A percentile compares a stretch with the other conserved stretches of the same genome.
These are phyloP conservation scores for Polyploca ridens DNA, from an alignment of 2,888 invertebrate genomes.

Conservation along the genomic window DNA sequence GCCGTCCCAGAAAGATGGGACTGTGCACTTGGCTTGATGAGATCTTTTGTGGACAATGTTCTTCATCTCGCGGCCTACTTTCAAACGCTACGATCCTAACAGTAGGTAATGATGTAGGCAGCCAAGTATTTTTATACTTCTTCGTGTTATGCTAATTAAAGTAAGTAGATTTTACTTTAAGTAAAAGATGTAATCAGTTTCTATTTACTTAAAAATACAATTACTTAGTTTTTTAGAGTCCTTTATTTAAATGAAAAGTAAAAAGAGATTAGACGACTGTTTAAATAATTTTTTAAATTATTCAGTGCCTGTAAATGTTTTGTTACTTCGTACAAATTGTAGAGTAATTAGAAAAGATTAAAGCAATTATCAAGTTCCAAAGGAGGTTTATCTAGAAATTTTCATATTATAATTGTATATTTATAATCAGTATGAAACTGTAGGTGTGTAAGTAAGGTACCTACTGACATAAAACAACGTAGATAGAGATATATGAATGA, in stretches of 20 bases:
- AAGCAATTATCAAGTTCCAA: too few species aligned
- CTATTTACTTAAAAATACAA: background rate
- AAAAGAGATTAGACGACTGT: background rate
- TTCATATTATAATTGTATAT: too few species aligned
- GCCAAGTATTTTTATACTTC: background rate
- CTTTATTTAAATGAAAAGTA: background rate
- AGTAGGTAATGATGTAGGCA: conserved; percentile 6
- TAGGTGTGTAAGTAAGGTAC: background rate
- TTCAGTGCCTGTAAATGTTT: background rate
- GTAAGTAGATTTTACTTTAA: background rate
- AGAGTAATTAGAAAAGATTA: background rate
- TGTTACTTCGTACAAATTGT: background rate
- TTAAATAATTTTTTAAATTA: background rate
- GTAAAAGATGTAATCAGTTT: background rate
- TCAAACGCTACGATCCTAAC: conserved; percentile 18
- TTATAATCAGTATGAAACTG: background rate
- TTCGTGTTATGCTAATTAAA: background rate
- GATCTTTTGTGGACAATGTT: conserved; percentile 29
- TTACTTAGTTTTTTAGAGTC: background rate
- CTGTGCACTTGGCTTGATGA: conserved; percentile 43
- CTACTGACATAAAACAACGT: background rate
- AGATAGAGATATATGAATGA: conserved; percentile 45
- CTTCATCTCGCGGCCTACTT: conserved; percentile 29
- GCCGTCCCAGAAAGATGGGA: conserved; percentile 33
- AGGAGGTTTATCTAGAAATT: too few species aligned